These are phyloP conservation scores for Penaeus japonicus DNA, from an alignment of 1,140 invertebrate species.

Conservation along the genomic window DNA sequence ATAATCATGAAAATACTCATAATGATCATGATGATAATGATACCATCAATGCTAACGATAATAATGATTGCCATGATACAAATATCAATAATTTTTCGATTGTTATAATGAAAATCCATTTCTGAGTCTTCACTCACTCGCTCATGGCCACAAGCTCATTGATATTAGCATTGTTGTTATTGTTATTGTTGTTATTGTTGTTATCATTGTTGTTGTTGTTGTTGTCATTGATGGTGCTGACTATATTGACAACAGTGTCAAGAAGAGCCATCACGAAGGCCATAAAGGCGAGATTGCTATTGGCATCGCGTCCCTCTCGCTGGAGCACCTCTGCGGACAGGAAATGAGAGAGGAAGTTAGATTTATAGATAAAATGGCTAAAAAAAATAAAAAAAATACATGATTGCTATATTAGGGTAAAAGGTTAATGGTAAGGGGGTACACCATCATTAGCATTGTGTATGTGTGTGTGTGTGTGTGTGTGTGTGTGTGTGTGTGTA, in stretches of 20 bases:
- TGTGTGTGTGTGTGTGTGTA: too few species aligned
- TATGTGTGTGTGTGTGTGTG: too few species aligned
- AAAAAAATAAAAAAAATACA: too few species aligned
- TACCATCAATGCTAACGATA: too few species aligned
- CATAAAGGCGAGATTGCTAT: constrained; percentile 52
- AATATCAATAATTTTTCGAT: not conserved
- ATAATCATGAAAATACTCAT: too few species aligned
- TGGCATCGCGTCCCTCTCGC: constrained; percentile 31
- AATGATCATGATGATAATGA: too few species aligned
- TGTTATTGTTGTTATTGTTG: constrained; percentile 58
- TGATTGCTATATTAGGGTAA: too few species aligned
- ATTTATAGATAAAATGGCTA: not conserved
- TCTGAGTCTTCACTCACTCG: constrained; percentile 17
- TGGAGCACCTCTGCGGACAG: not conserved
- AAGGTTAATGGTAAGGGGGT: too few species aligned
- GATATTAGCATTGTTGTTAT: constrained; percentile 51
- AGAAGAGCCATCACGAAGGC: constrained; percentile 51
- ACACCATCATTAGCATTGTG: too few species aligned
- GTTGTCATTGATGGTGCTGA: constrained; percentile 50
- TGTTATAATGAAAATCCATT: not conserved
- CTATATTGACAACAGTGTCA: constrained; percentile 53
- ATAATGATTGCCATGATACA: too few species aligned
- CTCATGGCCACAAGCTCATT: constrained; percentile 49
- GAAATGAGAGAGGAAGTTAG: not conserved
- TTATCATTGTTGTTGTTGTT: constrained; percentile 58